Evolutionary conservation across 2,113 vertebrate species (phyloP).

Genomic region (Colossoma macropomum): DNA sequence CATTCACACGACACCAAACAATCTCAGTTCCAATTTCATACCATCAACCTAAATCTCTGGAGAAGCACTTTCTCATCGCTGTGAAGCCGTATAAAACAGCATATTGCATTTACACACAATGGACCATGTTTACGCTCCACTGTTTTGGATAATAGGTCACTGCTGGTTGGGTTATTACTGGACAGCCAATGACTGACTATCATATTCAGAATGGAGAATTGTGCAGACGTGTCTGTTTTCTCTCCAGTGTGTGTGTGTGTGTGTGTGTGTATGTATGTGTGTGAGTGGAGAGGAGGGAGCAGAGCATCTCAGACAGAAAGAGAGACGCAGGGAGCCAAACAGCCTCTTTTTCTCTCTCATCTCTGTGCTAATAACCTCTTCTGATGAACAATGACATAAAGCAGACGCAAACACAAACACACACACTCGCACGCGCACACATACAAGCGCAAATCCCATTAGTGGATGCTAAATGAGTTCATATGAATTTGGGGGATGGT

Average conservation of each 20-base stretch:
- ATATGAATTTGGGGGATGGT: constrained; percentile 30
- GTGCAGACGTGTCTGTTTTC: background rate
- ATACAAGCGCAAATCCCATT: constrained; percentile 17
- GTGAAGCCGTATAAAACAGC: background rate
- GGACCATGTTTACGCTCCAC: background rate
- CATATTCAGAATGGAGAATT: constrained; percentile 2
- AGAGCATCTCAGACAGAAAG: constrained; percentile 3
- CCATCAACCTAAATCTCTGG: background rate
- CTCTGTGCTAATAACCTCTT: constrained; percentile 32
- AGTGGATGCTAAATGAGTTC: constrained; percentile 14
- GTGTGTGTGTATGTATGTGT: background rate
- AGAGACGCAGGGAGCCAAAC: background rate
- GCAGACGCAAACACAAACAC: constrained; percentile 25
- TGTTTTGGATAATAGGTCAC: constrained; percentile 17
- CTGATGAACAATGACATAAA: constrained; percentile 34
- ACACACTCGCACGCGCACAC: background rate
- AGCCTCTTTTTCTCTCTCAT: constrained; percentile 9
- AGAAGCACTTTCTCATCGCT: background rate
- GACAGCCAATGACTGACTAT: background rate
- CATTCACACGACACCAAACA: background rate
- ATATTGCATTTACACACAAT: background rate
- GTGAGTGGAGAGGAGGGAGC: background rate
- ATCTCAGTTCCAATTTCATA: background rate
- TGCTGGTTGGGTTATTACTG: constrained; percentile 12
- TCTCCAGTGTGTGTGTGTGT: background rate